Conservation (phyloP, 2,888 invertebrate species). For the Andricus curvator region DNA sequence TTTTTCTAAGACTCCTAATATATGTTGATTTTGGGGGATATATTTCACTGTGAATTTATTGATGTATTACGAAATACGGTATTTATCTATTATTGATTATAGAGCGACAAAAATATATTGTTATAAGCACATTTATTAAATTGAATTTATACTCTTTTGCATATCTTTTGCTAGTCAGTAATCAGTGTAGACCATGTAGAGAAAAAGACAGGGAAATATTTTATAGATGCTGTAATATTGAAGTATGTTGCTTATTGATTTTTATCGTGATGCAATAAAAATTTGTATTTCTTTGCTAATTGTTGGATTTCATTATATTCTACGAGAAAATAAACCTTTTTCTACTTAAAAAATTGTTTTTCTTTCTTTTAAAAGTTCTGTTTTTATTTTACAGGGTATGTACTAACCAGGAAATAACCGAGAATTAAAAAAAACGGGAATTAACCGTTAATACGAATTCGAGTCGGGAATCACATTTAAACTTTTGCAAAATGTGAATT, state of each 20-base stretch:
- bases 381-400: not conserved
- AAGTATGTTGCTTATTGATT: conserved; percentile 21
- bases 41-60: conserved; percentile 2
- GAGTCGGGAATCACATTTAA: too few species aligned
- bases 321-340: not conserved
- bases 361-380: not conserved
- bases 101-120: not conserved
- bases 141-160: not conserved
- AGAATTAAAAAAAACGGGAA: too few species aligned
- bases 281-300: conserved; percentile 36
- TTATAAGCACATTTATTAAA: conserved; percentile 13
- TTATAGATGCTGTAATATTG: conserved; percentile 23
- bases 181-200: conserved; percentile 6
- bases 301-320: not conserved
- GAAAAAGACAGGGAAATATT: conserved; percentile 20
- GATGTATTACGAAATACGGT: not conserved
- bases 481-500: too few species aligned
- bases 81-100: conserved; percentile 1
- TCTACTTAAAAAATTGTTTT: not conserved
- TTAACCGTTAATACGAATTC: too few species aligned
- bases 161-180: conserved; percentile 22
- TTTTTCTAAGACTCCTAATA: not conserved
- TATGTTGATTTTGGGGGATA: not conserved
- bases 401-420: too few species aligned
- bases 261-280: conserved; percentile 20